Base-by-base conservation (phyloP, 2,797 vertebrate genomes). In the Chiroxiphia lanceolata region DNA sequence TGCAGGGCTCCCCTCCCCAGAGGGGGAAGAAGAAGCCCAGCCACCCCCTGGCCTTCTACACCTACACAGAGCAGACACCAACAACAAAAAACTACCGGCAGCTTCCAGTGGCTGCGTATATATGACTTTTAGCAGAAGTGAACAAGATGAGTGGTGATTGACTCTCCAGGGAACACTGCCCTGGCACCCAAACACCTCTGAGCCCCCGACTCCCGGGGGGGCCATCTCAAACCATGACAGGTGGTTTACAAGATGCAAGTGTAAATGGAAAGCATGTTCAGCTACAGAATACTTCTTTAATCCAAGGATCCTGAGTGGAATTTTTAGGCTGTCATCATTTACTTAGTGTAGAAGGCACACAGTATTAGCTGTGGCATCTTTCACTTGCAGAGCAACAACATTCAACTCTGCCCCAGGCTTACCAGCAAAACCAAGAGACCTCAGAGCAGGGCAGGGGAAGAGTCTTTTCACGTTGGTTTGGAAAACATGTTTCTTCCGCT, bases 401-500 rank as follows among this genome's bases (percentile, higher is more conserved):
- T 93, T 95, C 83, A 91, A 33, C 81, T 93, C 59, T 60, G 14
- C 79, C 54, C 78, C 81, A 44, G 0, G 0, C 6, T 86, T 85
- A 93, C 93, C 87, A 92, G 88, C 93, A 96, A 93, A 77, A 94
- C 59, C 57, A 65, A 84, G 29, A 83, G 61, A 87, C 97, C 87
- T 92, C 63, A 56, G 48, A 83, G 61, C 29, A 6, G 8, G 4
- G 25, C 40, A 60, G 57, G 44, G 3, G 15, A 22, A 69, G 6
- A 42, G 2, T 21, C n/a, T 85, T 56, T 80, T 94, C 74, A 45
- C 29, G 79, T 47, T 90, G 74, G 47, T 96, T 96, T 97, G 91
- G 95, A 83, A 93, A 96, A 93, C 95, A 1, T 70, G 93, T 97
- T 96, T 97, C 94, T 95, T 56, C 36, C 51, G n/a, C 74, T 91